A percentile compares a stretch with the other conserved stretches of the same genome.
These are phyloP conservation scores for Lottia gigantea DNA, from an alignment of 2,888 invertebrate genomes.

Conservation along the genomic window DNA sequence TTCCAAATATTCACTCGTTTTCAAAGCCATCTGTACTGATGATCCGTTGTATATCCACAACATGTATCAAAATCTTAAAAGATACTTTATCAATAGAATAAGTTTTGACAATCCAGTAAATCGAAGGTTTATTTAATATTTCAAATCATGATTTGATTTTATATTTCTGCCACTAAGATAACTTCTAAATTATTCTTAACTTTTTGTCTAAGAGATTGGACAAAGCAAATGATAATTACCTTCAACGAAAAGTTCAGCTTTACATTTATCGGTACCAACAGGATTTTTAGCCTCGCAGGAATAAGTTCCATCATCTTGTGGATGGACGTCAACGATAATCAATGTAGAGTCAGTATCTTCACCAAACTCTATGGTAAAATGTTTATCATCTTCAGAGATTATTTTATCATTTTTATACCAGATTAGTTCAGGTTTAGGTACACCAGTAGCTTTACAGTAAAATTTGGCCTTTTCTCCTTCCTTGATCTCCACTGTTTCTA, in stretches of 20 bases:
- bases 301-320: slow-evolving; percentile 64
- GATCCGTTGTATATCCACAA: background rate
- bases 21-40: background rate
- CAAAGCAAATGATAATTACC: slow-evolving; percentile 37
- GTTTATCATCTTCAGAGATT: slow-evolving; percentile 48
- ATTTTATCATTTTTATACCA: slow-evolving; percentile 62
- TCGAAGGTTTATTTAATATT: no score
- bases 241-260: slow-evolving; percentile 61
- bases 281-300: slow-evolving; percentile 61
- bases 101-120: background rate
- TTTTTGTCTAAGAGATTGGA: no score
- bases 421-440: slow-evolving; percentile 57
- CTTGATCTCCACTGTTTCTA: slow-evolving; percentile 51
- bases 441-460: slow-evolving; percentile 58
- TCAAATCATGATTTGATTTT: no score
- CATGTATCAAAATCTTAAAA: background rate
- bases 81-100: no score
- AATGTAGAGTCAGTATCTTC: slow-evolving; percentile 49
- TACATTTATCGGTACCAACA: slow-evolving; percentile 55
- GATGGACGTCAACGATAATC: slow-evolving; percentile 53
- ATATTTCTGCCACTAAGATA: no score
- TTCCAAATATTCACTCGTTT: no score
- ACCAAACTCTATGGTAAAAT: slow-evolving; percentile 48
- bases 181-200: no score
- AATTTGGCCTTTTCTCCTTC: slow-evolving; percentile 53